phyloP scores from a whole-genome alignment of 2,113 vertebrate species.

The Neolamprologus sp. region DNA sequence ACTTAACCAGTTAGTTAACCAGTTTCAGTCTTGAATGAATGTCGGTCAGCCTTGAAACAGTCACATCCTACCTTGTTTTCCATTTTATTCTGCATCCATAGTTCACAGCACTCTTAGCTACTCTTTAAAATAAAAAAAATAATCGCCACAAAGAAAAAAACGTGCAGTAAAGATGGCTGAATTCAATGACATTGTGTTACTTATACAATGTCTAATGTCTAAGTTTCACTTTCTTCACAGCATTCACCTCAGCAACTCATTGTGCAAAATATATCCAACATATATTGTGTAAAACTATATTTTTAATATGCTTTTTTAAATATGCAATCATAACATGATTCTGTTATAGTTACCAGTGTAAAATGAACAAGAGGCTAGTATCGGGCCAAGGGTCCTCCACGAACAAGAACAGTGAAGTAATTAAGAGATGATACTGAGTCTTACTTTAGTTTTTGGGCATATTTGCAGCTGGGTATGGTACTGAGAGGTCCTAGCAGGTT shows the following conservation, averaged over 20 bases:
- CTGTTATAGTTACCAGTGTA: background rate
- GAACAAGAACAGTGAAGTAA: background rate
- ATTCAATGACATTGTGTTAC: background rate
- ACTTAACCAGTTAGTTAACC: background rate
- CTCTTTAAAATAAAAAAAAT: background rate
- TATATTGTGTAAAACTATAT: background rate
- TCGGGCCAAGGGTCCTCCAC: background rate
- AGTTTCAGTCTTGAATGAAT: background rate
- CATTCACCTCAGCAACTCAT: background rate
- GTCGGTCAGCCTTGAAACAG: background rate
- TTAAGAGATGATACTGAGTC: background rate
- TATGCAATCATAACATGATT: background rate
- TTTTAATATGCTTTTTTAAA: background rate
- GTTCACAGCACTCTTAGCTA: background rate
- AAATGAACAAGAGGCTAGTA: background rate
- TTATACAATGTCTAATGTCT: background rate
- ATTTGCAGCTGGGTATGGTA: background rate
- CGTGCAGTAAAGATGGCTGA: background rate
- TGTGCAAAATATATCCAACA: background rate
- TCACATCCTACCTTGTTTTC: background rate
- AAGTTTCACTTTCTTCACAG: background rate
- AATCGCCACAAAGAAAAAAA: background rate
- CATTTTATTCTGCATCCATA: background rate
- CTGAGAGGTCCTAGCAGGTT: background rate
- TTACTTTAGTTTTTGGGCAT: background rate